Evolutionary conservation across 2,888 invertebrate species (phyloP).

Genomic region (Melitaea athalia): DNA sequence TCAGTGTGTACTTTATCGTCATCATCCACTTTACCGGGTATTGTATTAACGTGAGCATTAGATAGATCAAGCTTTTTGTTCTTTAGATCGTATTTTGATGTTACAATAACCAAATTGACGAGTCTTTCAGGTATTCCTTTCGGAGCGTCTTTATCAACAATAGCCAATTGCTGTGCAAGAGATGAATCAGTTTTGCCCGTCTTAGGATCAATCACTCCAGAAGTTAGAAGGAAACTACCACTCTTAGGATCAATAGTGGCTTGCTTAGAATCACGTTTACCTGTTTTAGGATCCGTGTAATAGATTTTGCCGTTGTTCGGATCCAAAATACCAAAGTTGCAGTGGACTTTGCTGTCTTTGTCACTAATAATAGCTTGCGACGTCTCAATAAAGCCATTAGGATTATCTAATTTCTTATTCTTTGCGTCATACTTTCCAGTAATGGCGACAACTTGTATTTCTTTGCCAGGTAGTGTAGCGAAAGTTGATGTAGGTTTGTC

Average conservation of each 20-base stretch:
- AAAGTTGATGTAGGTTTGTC: conserved; percentile 81
- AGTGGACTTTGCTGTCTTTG: conserved; percentile 86
- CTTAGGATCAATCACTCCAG: conserved; percentile 84
- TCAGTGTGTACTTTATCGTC: conserved; percentile 83
- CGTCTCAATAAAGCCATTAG: conserved; percentile 80
- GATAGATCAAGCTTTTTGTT: conserved; percentile 75
- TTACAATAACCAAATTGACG: conserved; percentile 77
- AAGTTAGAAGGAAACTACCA: conserved; percentile 82
- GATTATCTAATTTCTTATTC: conserved; percentile 81
- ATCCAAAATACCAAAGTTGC: conserved; percentile 84
- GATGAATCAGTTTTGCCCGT: conserved; percentile 85
- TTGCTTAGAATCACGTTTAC: conserved; percentile 84
- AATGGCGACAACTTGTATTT: conserved; percentile 82
- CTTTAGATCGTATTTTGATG: conserved; percentile 83
- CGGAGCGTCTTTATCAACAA: conserved; percentile 73
- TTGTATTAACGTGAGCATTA: conserved; percentile 72
- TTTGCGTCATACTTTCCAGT: conserved; percentile 84
- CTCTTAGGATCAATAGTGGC: conserved; percentile 79
- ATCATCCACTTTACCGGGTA: conserved; percentile 64
- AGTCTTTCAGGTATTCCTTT: conserved; percentile 75
- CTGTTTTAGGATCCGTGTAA: conserved; percentile 83
- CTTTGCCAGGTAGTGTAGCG: conserved; percentile 67
- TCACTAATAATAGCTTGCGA: conserved; percentile 84
- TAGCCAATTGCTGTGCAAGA: conserved; percentile 81
- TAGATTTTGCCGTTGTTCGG: conserved; percentile 81